Percentiles rank a stretch among this genome's conserved stretches.
These are phyloP conservation scores for Crax fasciolata DNA, from an alignment of 2,797 vertebrate species.

Conservation along the genomic window DNA sequence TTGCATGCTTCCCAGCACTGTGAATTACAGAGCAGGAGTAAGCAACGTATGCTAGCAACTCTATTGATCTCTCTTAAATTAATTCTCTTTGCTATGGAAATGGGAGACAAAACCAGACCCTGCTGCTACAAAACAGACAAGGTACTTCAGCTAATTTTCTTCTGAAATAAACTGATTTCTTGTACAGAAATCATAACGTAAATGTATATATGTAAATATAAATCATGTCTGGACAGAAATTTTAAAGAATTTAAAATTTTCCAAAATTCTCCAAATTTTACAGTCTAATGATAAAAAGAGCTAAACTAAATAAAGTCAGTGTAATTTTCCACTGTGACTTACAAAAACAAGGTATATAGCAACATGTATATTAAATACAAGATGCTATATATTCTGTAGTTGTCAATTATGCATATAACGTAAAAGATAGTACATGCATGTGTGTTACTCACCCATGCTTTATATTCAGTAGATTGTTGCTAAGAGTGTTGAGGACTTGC, in stretches of 20 bases:
- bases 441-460: background rate
- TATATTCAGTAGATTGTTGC: background rate
- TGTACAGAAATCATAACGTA: background rate
- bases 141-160: background rate
- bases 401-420: background rate
- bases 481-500: background rate
- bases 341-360: background rate
- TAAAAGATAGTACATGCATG: background rate
- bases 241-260: background rate
- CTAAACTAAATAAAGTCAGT: background rate
- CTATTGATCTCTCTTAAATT: constrained; percentile 50
- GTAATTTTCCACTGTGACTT: background rate
- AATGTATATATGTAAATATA: background rate
- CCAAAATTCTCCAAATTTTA: background rate
- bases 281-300: background rate
- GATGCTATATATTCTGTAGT: background rate
- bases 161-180: background rate
- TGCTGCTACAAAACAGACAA: background rate
- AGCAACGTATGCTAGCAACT: background rate
- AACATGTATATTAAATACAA: background rate
- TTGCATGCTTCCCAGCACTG: background rate
- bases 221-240: background rate
- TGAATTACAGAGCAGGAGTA: background rate
- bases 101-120: background rate
- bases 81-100: constrained; percentile 60